Percentiles rank a stretch among this genome's conserved stretches.
Conservation (phyloP, 2,888 invertebrate species). For the Heliconius ethilla region DNA sequence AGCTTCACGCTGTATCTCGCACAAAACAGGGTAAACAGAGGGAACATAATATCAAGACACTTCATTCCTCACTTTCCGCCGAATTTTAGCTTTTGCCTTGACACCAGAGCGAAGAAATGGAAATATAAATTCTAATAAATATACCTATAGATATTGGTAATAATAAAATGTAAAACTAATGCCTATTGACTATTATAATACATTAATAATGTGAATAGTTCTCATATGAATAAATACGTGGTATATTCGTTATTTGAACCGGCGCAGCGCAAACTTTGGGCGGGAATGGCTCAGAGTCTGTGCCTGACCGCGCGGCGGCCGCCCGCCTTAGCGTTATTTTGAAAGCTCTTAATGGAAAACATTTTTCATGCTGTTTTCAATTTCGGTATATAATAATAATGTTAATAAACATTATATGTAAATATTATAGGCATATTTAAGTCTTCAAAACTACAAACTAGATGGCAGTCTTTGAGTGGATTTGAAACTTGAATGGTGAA, state of each 20-base stretch:
- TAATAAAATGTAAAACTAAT: too few relatives aligned
- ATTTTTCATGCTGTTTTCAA: neutral
- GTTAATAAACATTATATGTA: neutral
- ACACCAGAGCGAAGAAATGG: too few relatives aligned
- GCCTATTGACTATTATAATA: too few relatives aligned
- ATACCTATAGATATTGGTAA: too few relatives aligned
- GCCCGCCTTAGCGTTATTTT: conserved; percentile 11
- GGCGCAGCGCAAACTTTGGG: conserved; percentile 12
- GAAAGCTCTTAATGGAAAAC: neutral
- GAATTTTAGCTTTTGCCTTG: too few relatives aligned
- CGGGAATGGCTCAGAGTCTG: conserved; percentile 15
- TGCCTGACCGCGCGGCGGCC: conserved; percentile 11
- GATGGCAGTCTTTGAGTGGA: neutral
- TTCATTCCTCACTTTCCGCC: too few relatives aligned
- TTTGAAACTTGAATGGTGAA: neutral
- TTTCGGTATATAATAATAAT: neutral
- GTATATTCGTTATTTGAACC: neutral
- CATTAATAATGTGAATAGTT: too few relatives aligned
- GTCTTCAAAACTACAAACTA: neutral
- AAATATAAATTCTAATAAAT: too few relatives aligned
- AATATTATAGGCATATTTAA: neutral
- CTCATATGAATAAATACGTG: too few relatives aligned
- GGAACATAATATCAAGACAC: too few relatives aligned
- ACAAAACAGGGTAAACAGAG: too few relatives aligned
- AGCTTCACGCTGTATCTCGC: too few relatives aligned